Base-by-base conservation (phyloP, 2,113 vertebrate species). In the Toxostoma redivivum region DNA sequence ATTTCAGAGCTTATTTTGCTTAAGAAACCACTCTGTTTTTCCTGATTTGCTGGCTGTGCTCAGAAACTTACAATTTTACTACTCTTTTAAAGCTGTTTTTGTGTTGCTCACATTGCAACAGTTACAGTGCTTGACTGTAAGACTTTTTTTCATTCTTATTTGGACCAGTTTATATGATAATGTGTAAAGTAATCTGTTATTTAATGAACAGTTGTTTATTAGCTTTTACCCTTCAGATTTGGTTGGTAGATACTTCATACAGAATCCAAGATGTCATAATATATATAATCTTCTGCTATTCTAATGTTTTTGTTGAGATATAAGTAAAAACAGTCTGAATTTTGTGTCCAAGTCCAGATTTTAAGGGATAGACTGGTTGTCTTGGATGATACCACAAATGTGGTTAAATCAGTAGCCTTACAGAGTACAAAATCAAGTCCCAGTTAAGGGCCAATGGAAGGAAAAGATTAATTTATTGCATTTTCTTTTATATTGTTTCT, bases 1-100 rank as follows among this genome's bases (percentile, higher is more conserved):
- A 84, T 97, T 94, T 93, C 48, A 94, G 94, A 88, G 38, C 50
- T 94, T 92, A 88, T 91, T 95, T 96, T 96, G 51, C 70, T 91
- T 88, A 95, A 94, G 87, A 91, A 91, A 35, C 33, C 45, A 78
- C 30, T 90, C 48, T 51, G 4, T 72, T 74, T 93, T 96, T 86
- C 51, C 47, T 84, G 53, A 56, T 86, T 97, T 79, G 79, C 80
- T 35, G 64, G 10, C 87, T 94, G 37, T 87, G 28, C 45, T 95
- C 48, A 74, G 90, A 95, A 81, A 94, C 70, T 60, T 12, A 86
- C 25, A 13, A 66, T 85, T 95, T 96, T 84, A 85, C 57, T 62
- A 20, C 40, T 93, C 40, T 79, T 95, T 86, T 85, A 84, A 93
- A 94, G 37, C 45, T 48, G 51, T 85, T 85, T 81, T 21, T 44